Conservation (phyloP, 2,797 vertebrate genomes). For the Bradypodion pumilum region DNA sequence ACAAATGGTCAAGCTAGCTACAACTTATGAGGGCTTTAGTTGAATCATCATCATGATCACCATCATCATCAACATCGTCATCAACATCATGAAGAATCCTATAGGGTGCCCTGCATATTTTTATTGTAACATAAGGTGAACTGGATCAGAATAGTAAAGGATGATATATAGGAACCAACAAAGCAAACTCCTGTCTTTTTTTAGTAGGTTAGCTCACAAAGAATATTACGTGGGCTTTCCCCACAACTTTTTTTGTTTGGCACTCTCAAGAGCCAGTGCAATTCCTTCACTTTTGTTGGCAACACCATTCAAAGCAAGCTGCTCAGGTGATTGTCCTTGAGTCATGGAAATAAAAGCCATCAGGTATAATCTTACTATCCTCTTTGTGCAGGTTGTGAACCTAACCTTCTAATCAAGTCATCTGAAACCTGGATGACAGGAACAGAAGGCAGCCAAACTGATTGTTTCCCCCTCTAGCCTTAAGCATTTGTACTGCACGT, state of each 20-base stretch:
- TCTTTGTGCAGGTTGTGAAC: background rate
- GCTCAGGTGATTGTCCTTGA: background rate
- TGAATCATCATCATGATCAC: too few species aligned
- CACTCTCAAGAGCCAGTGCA: background rate
- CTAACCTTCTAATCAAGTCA: background rate
- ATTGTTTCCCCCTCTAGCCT: background rate
- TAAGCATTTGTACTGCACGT: background rate
- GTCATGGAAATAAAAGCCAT: background rate
- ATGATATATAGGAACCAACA: background rate
- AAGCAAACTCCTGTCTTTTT: background rate
- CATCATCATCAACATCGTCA: too few species aligned
- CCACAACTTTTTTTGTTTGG: background rate
- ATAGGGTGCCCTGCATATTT: background rate
- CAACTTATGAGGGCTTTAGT: background rate
- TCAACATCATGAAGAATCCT: too few species aligned
- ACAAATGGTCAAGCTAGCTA: background rate
- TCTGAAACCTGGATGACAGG: background rate
- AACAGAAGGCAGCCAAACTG: background rate
- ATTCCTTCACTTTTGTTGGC: rapidly evolving
- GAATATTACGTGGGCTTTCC: background rate
- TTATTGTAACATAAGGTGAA: background rate
- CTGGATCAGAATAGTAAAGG: background rate
- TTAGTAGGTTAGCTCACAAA: background rate
- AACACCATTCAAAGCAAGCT: background rate
- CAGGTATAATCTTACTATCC: background rate